These are phyloP conservation scores for Clupea harengus DNA, from an alignment of 2,113 vertebrate genomes.

Conservation along the genomic window DNA sequence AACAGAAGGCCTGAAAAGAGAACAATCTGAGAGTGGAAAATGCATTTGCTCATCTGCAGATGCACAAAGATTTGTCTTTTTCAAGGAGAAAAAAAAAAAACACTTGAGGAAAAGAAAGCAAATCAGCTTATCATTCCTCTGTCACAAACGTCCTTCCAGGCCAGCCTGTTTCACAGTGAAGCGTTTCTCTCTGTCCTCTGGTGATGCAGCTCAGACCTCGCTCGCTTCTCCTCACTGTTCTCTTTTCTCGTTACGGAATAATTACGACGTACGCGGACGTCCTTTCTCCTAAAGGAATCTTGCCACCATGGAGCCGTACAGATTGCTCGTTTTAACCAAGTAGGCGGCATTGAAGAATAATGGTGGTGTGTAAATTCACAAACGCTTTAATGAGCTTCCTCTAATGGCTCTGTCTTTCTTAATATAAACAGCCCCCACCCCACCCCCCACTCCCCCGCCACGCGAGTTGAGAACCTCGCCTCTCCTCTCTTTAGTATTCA, in stretches of 20 bases:
- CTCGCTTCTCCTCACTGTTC: neutral
- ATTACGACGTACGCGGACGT: neutral
- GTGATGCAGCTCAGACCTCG: neutral
- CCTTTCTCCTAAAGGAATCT: neutral
- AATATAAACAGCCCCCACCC: neutral
- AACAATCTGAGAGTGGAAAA: neutral
- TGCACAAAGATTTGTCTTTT: neutral
- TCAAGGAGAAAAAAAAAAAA: too few relatives aligned
- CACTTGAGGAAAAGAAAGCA: neutral
- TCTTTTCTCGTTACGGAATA: neutral
- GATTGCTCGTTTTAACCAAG: constrained; percentile 1
- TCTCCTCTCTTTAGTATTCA: constrained; percentile 3
- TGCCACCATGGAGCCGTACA: neutral
- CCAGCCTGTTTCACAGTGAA: neutral
- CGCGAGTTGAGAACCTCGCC: neutral
- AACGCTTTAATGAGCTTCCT: constrained; percentile 3
- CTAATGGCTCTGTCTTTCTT: constrained; percentile 5
- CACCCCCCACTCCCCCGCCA: neutral
- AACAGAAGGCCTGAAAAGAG: neutral
- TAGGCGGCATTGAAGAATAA: constrained; percentile 4
- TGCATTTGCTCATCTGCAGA: neutral
- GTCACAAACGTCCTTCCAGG: neutral
- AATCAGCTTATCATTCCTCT: neutral
- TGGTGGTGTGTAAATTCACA: neutral
- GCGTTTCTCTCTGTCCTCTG: neutral